A percentile compares a stretch with the other conserved stretches of the same genome.
phyloP scores from a whole-genome alignment of 2,888 invertebrate species.

The Pyralis farinalis region DNA sequence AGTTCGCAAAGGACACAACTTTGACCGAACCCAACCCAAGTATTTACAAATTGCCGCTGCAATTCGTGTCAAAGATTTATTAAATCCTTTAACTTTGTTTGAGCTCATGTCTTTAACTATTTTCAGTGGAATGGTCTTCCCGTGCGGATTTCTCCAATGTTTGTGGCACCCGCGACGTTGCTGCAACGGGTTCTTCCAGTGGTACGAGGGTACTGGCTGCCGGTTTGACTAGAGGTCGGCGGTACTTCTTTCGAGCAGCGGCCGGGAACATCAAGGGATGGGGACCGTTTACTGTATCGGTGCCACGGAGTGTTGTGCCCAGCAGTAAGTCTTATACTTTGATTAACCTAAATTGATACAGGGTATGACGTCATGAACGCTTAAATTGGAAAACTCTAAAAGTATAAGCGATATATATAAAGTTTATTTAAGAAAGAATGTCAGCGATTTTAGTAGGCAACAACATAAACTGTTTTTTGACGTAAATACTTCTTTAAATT shows the following conservation, averaged over 20 bases:
- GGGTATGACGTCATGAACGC: too few relatives aligned
- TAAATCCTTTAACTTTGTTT: too few relatives aligned
- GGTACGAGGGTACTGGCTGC: constrained; percentile 72
- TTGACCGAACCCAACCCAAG: not conserved
- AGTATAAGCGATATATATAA: too few relatives aligned
- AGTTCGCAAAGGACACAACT: not conserved
- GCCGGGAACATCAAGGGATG: constrained; percentile 97
- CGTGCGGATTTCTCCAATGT: constrained; percentile 91
- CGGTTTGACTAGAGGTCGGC: constrained; percentile 91
- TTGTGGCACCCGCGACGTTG: constrained; percentile 89
- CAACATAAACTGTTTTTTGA: too few relatives aligned
- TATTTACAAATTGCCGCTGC: not conserved
- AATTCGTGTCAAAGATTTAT: too few relatives aligned
- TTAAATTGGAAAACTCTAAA: too few relatives aligned
- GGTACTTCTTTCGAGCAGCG: constrained; percentile 95
- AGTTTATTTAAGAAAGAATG: too few relatives aligned
- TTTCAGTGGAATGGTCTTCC: constrained; percentile 95
- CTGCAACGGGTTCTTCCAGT: constrained; percentile 48
- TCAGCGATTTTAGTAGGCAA: too few relatives aligned
- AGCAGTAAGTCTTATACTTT: constrained; percentile 96
- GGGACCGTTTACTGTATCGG: constrained; percentile 88
- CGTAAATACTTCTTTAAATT: too few relatives aligned
- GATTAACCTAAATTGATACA: too few relatives aligned
- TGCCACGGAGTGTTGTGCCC: constrained; percentile 92
- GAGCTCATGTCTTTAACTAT: too few relatives aligned